These are phyloP conservation scores for Isotomurus palustris DNA, from an alignment of 2,888 invertebrate genomes.

Conservation along the genomic window DNA sequence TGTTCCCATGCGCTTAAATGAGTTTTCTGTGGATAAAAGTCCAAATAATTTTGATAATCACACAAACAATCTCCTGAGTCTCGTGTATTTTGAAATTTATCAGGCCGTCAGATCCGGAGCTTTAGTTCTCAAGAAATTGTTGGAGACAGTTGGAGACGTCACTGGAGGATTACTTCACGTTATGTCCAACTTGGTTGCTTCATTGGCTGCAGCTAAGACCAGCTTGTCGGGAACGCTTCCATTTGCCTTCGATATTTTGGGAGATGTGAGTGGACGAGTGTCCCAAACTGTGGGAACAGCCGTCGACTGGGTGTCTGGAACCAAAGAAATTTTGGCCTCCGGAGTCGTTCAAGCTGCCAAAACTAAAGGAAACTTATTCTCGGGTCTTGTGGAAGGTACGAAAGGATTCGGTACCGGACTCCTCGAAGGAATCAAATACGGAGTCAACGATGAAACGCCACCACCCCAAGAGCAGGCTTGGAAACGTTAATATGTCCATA, in stretches of 20 bases:
- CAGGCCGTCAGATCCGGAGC: constrained; percentile 46
- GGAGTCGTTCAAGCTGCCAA: constrained; percentile 47
- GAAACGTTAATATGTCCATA: constrained; percentile 25
- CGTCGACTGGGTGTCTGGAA: constrained; percentile 46
- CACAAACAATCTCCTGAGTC: no score
- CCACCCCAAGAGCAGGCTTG: constrained; percentile 39
- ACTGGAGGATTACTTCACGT: constrained; percentile 46
- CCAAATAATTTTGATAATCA: no score
- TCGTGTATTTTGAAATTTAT: no score
- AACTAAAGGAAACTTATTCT: constrained; percentile 46
- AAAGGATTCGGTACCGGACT: constrained; percentile 46
- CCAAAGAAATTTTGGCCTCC: constrained; percentile 45
- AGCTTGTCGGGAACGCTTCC: constrained; percentile 46
- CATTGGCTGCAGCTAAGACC: constrained; percentile 46
- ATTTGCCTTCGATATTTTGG: constrained; percentile 46
- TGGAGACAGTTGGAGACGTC: constrained; percentile 46
- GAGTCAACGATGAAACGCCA: constrained; percentile 46
- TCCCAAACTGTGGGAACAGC: constrained; percentile 46
- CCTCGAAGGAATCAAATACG: constrained; percentile 45
- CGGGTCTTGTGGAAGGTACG: constrained; percentile 46
- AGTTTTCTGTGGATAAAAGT: no score
- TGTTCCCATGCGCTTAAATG: no score
- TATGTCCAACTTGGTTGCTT: constrained; percentile 45
- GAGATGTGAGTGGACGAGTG: constrained; percentile 46
- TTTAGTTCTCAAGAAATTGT: constrained; percentile 44